Conservation (phyloP, 2,888 invertebrate genomes). For the Norana najaformis region DNA sequence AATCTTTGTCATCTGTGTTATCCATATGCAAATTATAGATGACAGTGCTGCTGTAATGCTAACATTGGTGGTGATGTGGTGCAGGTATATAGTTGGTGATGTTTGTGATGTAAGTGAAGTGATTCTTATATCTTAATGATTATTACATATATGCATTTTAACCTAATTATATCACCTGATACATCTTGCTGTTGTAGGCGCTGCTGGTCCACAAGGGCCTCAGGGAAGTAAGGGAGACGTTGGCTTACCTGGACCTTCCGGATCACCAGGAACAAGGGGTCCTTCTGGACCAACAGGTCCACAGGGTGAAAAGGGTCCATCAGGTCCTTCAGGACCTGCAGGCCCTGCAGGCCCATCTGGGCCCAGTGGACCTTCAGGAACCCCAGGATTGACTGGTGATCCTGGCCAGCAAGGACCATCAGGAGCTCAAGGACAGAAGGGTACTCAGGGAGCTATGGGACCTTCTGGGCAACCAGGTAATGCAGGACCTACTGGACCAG, state of each 20-base stretch:
- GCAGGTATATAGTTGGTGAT: no score
- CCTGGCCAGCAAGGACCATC: conserved; percentile 32
- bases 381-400: conserved; percentile 27
- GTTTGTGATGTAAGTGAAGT: no score
- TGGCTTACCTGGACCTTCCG: conserved; percentile 32
- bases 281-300: conserved; percentile 28
- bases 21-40: no score
- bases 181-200: not conserved
- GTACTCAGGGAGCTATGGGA: conserved; percentile 35
- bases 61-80: no score
- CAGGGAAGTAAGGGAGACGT: conserved; percentile 18
- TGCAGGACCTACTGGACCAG: conserved; percentile 31
- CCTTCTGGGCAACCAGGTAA: conserved; percentile 24
- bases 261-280: conserved; percentile 66
- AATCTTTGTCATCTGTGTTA: no score
- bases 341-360: conserved; percentile 35
- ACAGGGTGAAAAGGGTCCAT: conserved; percentile 29
- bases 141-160: no score
- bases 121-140: no score
- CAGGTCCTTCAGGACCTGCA: conserved; percentile 32
- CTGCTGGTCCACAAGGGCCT: conserved; percentile 23
- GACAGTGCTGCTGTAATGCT: no score
- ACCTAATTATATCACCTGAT: not conserved
- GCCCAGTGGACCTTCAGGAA: conserved; percentile 32
- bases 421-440: conserved; percentile 43